Percentiles rank a stretch among this genome's conserved stretches.
These are phyloP conservation scores for Tetropium fuscum DNA, from an alignment of 2,888 invertebrate genomes.

Conservation along the genomic window DNA sequence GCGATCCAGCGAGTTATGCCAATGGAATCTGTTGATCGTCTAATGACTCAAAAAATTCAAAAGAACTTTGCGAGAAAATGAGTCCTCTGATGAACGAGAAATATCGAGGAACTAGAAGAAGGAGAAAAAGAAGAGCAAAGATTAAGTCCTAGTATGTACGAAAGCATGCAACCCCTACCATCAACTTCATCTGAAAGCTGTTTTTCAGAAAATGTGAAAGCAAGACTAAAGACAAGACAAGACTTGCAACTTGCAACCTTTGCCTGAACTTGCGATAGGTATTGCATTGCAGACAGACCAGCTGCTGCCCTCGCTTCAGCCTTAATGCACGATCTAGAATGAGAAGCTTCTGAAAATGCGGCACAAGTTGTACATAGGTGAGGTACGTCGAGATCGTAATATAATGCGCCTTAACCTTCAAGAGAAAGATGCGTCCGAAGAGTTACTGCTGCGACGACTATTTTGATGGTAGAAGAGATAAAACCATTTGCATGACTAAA, in stretches of 20 bases:
- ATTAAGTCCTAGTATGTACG: no score
- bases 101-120: no score
- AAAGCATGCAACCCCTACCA: background rate
- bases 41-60: no score
- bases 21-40: no score
- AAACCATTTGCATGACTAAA: background rate
- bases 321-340: background rate
- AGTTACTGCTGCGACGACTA: no score
- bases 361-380: no score
- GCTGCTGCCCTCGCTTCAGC: background rate
- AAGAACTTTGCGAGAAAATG: no score
- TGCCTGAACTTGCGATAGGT: background rate
- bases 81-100: background rate
- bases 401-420: background rate
- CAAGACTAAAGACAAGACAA: background rate
- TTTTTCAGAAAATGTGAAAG: background rate
- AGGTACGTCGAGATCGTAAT: no score
- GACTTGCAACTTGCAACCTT: background rate
- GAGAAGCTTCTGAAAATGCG: background rate
- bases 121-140: background rate
- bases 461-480: background rate
- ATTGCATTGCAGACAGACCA: no score
- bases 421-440: background rate
- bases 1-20: no score
- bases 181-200: background rate